Evolutionary conservation across 1,140 invertebrate species (phyloP), one percentile per base, ranked within the genome.

Genomic region (Apis florea): DNA sequence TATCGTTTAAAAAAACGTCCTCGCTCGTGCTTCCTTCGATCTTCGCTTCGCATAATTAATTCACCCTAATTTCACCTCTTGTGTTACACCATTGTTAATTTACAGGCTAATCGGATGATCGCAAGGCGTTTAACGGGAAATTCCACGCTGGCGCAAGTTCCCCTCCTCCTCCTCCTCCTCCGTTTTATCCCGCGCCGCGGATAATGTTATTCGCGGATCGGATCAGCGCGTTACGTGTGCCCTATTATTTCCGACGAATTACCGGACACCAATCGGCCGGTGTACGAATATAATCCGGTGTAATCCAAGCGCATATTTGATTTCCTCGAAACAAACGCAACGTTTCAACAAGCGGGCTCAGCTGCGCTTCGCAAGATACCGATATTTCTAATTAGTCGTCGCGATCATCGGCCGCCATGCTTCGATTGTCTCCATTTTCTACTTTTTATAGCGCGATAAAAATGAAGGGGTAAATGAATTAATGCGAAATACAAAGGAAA

Each of bases 251-350:
- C 63, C 61, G 67, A 40, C 79, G 71, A 75, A 73, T 81, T 75
- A 75, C 63, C 49, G 21, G 47, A 31, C 59, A 24, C 49, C 69
- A 70, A 79, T 66, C 63, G 53, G 59, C n/a, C 72, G 47, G 68
- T 81, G 79, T 81, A 81, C 79, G 79, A 81, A 81, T 81, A 81
- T 81, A 81, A 81, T 81, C 79, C 72, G 19, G 47, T 54, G 72
- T 81, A 81, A 81, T 81, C 79, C 71, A 51, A 53, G 40, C 72
- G 79, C 54, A 53, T 73, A 75, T 81, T 81, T 73, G 79, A 81
- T 75, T 64, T 56, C 40, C 49, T 40, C 11, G 71, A 56, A 81
- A 75, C 79, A 66, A n/a, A 81, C 54, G 79, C 69, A 64, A 64
- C 68, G 26, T 54, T 79, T 79, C 59, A 54, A n/a, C 51, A 49